Conservation (phyloP, 2,113 vertebrate species). For the Taxidea taxus region DNA sequence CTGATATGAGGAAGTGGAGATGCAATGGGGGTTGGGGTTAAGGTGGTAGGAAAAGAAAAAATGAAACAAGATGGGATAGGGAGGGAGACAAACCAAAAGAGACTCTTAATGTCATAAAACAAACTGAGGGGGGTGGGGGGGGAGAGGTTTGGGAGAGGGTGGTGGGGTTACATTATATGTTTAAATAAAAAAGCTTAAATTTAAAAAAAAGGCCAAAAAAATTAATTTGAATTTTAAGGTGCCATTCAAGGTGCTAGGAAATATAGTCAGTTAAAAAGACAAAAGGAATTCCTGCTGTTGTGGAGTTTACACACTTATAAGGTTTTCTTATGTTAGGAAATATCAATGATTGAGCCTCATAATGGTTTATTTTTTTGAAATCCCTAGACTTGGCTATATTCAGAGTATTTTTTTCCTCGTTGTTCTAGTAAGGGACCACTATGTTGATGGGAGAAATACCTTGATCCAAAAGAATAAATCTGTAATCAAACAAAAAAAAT, state of each 20-base stretch:
- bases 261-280: fast-evolving
- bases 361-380: neutral
- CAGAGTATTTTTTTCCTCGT: neutral
- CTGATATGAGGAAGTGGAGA: too few relatives aligned
- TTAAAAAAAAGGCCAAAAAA: too few relatives aligned
- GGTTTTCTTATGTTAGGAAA: neutral
- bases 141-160: too few relatives aligned
- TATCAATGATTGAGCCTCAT: neutral
- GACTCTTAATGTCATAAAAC: too few relatives aligned
- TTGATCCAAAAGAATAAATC: neutral
- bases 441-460: neutral
- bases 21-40: too few relatives aligned
- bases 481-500: neutral
- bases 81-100: too few relatives aligned
- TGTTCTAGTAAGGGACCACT: neutral
- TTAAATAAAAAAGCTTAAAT: too few relatives aligned
- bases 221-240: neutral
- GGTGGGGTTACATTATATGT: too few relatives aligned
- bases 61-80: too few relatives aligned
- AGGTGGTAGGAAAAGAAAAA: too few relatives aligned
- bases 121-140: too few relatives aligned
- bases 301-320: neutral
- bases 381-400: neutral
- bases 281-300: neutral
- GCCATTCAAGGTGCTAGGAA: neutral